These are phyloP conservation scores for Myrmecophaga tridactyla DNA, from an alignment of 2,113 vertebrate species.

Conservation along the genomic window DNA sequence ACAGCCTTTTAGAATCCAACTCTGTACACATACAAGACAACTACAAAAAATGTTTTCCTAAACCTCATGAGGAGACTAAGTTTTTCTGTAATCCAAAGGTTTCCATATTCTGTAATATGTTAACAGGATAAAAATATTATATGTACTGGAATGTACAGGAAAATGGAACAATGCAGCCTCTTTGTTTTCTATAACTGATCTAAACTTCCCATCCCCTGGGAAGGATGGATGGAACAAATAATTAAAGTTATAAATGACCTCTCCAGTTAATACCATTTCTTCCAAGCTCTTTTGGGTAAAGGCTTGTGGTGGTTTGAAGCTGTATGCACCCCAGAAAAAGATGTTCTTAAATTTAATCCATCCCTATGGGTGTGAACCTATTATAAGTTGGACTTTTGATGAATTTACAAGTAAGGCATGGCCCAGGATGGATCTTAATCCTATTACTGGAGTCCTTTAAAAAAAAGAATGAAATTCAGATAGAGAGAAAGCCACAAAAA, in stretches of 20 bases:
- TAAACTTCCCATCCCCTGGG: neutral
- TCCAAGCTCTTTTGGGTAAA: neutral
- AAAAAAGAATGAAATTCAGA: no score
- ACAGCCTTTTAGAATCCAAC: neutral
- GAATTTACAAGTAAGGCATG: no score
- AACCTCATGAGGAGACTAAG: neutral
- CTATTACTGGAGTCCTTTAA: no score
- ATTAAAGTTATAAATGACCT: neutral
- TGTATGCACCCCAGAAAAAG: no score
- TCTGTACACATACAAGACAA: neutral
- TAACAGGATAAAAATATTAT: neutral
- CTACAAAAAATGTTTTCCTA: neutral
- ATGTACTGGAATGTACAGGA: neutral
- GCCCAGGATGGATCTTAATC: no score
- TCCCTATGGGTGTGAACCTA: no score
- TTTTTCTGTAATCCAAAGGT: neutral
- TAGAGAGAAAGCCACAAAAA: no score
- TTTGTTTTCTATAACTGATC: neutral
- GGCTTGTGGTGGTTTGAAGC: no score
- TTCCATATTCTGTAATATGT: neutral
- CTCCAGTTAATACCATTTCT: neutral
- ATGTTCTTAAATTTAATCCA: no score
- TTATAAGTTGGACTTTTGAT: no score
- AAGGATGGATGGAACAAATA: neutral
- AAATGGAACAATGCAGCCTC: neutral